Base-by-base conservation (phyloP, 2,888 invertebrate species). In the Sussaba pulchella region DNA sequence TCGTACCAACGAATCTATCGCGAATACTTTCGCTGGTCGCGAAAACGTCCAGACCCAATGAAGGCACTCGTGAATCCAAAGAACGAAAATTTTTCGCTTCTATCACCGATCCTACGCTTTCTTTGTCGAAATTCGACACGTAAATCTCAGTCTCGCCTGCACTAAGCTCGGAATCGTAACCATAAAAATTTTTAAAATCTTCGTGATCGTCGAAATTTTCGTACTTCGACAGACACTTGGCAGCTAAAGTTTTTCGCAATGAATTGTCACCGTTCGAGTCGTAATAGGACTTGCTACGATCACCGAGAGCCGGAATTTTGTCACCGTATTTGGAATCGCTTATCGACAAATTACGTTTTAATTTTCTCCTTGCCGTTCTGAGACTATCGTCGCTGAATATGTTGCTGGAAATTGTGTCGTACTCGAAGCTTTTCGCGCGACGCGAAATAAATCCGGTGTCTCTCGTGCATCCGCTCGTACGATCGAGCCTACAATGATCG, bases 111-210 rank as follows among this genome's bases (percentile, higher is more conserved):
- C 87, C 86, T 59, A 87, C 79, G 71, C 83, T 86, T 21, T 83
- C 82, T 54, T 88, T 87, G 52, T 93, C 93, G 84, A 92, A 90
- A 83, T 91, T 93, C 2, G 92, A 88, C 50, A 93, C 88, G 78
- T 94, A 93, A 64, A 94, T 93, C 63, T 93, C 94, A 2, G 93
- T 93, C 89, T 94, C 93, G 54, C 93, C 93, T 78, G 93, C 92
- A 84, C 93, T 94, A 41, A 92, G 92, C 74, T 93, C 93, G 81
- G 93, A 93, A 45, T 94, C 93, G 85, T 94, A 94, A n/a, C 93
- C 93, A 84, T 93, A 93, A 87, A 93, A 93, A 8, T 45, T 50
- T 10, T 63, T 43, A 1, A 76, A 47, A 17, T 59, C 31, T 10
- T 61, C 74, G 8, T 31, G 8, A 12, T 43, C 45, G 31, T 36